Evolutionary conservation across 2,113 vertebrate species (phyloP), one percentile per base, ranked within the genome.

Genomic region (Pachyramphus minor): DNA sequence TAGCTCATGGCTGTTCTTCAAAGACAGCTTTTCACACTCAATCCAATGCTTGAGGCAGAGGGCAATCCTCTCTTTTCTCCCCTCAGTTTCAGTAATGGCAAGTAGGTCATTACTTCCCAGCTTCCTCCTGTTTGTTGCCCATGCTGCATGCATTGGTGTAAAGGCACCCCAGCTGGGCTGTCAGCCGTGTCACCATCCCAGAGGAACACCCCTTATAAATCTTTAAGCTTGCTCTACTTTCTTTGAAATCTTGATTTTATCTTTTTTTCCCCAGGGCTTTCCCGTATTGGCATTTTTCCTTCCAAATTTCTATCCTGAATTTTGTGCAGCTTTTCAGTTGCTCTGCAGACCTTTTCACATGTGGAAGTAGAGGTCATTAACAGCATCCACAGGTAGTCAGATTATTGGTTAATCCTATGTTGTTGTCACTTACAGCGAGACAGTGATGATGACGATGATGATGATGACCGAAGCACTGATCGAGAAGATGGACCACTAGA

Each of bases 401-500:
- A 44, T 77, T 23, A 16, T 14, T 91, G 27, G 20, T 37, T 79
- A 60, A 89, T 71, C 14, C 23, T 76, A 24, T 93, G 33, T 23
- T 88, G 37, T 41, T 95, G 63, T 89, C 33, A 15, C 73, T 79
- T 95, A 13, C 96, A 99, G 98, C 98, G 98, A 93, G 99, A 99
- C 97, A 99, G 99, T 35, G 99, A 98, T 0, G 98, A 99, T 10
- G 99, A 99, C 0, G 96, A 97, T 5, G 98, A 99, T 0, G 99
- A 99, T 0, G 99, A 99, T 1, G 98, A 99, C 82, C 98, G 99
- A 90, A 98, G 99, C 98, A 99, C 99, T 3, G 99, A 99, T 78
- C 98, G 99, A 28, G 99, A 99, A 84, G 99, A 99, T 44, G 98
- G 99, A 9, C 99, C 99, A 5, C 96, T 99, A 33, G 99, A 99